phyloP scores from a whole-genome alignment of 2,113 vertebrate genomes.

The Poicephalus gulielmi region DNA sequence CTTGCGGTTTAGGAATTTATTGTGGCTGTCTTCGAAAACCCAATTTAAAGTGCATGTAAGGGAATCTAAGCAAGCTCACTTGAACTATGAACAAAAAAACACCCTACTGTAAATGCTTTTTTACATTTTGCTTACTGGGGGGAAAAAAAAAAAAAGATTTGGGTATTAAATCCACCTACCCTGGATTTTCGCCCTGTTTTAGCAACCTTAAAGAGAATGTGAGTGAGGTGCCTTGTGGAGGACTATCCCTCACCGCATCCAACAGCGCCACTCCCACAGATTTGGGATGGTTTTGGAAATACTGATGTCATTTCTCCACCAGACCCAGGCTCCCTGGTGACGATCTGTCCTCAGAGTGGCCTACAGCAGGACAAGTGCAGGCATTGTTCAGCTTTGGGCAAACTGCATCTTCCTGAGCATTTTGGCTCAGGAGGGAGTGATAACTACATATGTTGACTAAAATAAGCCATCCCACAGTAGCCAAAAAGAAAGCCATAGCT shows the following conservation, averaged over 20 bases:
- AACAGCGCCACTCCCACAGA: not conserved
- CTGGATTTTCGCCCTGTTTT: not conserved
- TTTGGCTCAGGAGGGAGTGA: not conserved
- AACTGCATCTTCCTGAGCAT: not conserved
- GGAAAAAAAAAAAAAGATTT: not conserved
- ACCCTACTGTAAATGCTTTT: not conserved
- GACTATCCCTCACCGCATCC: not conserved
- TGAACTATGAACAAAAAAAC: not conserved
- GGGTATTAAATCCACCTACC: not conserved
- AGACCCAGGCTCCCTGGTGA: not conserved
- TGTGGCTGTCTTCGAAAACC: not conserved
- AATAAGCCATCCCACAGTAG: not conserved
- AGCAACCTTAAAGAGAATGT: not conserved
- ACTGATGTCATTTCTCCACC: not conserved
- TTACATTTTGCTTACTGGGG: not conserved
- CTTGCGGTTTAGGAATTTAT: not conserved
- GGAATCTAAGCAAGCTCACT: not conserved
- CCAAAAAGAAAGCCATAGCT: not conserved
- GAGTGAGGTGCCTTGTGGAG: not conserved
- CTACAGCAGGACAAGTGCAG: not conserved
- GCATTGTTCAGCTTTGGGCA: not conserved
- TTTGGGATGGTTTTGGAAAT: not conserved
- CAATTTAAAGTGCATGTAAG: not conserved
- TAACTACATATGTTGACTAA: not conserved
- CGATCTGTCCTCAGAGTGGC: not conserved